Evolutionary conservation across 2,113 vertebrate genomes (phyloP).

Genomic region (Cyanocitta stelleri): DNA sequence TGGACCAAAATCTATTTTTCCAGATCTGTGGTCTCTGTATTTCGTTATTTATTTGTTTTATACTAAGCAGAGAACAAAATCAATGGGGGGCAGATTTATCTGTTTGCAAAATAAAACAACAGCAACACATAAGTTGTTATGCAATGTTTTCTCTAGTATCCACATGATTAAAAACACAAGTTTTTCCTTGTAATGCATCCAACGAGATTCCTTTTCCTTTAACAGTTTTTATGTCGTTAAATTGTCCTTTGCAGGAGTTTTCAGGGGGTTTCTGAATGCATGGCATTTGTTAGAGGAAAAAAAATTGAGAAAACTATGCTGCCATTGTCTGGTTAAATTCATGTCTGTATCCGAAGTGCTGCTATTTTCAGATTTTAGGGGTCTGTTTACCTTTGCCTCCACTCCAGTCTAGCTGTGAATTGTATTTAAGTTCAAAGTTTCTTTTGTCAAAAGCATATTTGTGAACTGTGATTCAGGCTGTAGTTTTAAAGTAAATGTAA

Average conservation of each 20-base stretch:
- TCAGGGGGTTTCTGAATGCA: neutral
- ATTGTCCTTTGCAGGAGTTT: neutral
- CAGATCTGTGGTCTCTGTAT: neutral
- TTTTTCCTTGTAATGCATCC: conserved; percentile 24
- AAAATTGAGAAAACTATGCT: neutral
- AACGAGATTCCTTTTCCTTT: neutral
- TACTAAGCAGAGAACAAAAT: neutral
- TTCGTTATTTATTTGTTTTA: neutral
- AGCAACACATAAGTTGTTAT: neutral
- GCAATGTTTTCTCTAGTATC: conserved; percentile 10
- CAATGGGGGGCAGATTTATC: neutral
- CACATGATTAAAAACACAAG: conserved; percentile 33
- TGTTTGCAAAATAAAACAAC: conserved; percentile 18
- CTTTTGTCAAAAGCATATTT: neutral
- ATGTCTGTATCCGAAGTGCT: neutral
- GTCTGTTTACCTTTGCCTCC: neutral
- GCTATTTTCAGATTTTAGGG: neutral
- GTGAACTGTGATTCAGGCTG: neutral
- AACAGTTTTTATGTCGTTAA: neutral
- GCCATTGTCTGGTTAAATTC: neutral
- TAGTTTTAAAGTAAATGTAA: neutral
- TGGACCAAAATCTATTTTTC: neutral
- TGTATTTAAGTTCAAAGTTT: neutral
- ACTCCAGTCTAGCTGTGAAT: neutral
- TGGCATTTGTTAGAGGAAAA: neutral